A percentile compares a stretch with the other conserved stretches of the same genome.
Evolutionary conservation across 2,888 invertebrate genomes (phyloP).

Genomic region (Oeneis ivallda): DNA sequence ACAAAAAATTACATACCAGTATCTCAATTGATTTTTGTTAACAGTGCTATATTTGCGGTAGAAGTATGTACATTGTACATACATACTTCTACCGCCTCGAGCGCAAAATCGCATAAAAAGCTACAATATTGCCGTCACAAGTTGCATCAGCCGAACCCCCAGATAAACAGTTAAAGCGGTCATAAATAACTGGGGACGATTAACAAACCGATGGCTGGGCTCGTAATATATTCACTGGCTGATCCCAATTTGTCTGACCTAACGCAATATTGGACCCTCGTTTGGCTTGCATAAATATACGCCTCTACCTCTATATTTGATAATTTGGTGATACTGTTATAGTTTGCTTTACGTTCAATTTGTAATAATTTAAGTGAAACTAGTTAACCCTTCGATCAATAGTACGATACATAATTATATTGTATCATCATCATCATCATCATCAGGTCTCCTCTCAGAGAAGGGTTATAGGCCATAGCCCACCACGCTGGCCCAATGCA

Average conservation of each 20-base stretch:
- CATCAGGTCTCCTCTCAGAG: no score
- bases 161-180: conserved; percentile 52
- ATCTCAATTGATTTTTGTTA: neutral
- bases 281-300: conserved; percentile 53
- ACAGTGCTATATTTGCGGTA: conserved; percentile 2
- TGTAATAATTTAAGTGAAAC: neutral
- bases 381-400: neutral
- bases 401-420: no score
- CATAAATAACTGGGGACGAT: conserved; percentile 78
- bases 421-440: no score
- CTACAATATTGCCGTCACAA: conserved; percentile 25
- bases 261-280: conserved; percentile 70
- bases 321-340: conserved; percentile 25
- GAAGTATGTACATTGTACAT: no score
- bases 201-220: conserved; percentile 75
- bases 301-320: conserved; percentile 25
- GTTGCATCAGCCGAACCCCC: conserved; percentile 40
- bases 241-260: conserved; percentile 81
- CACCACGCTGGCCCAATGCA: no score
- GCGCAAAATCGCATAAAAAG: conserved; percentile 18
- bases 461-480: no score
- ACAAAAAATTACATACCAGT: neutral
- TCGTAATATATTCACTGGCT: conserved; percentile 79
- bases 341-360: conserved; percentile 20
- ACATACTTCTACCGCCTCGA: neutral